A percentile compares a stretch with the other conserved stretches of the same genome.
Conservation (phyloP, 1,140 invertebrate species). For the Babylonia areolata region DNA sequence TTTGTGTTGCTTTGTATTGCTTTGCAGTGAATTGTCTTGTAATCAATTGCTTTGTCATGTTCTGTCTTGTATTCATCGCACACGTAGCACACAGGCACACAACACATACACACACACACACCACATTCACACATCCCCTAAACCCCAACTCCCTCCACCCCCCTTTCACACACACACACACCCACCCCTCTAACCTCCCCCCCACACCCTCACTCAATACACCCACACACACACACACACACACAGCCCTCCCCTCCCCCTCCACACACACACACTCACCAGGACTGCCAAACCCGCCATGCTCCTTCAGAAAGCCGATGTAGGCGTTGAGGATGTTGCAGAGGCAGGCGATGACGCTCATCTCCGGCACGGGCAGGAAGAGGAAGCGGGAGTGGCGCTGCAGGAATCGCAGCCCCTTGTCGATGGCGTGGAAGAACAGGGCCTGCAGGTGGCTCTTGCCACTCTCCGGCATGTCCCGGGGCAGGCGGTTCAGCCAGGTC, state of each 20-base stretch:
- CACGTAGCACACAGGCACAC: too few relatives aligned
- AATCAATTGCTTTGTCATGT: too few relatives aligned
- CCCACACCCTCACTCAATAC: background rate
- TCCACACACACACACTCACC: conserved; percentile 46
- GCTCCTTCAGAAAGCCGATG: conserved; percentile 68
- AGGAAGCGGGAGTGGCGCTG: conserved; percentile 61
- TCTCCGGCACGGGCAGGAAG: conserved; percentile 63
- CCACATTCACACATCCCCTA: too few relatives aligned
- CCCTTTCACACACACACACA: background rate
- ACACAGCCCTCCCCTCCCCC: background rate
- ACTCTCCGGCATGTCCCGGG: conserved; percentile 70
- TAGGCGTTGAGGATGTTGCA: conserved; percentile 72
- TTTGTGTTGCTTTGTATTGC: too few relatives aligned
- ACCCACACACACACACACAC: background rate
- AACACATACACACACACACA: too few relatives aligned
- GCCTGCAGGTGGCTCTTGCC: conserved; percentile 77
- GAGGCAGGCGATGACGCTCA: conserved; percentile 66
- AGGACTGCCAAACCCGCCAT: conserved; percentile 72
- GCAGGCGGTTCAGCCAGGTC: conserved; percentile 72
- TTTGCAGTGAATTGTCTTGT: too few relatives aligned
- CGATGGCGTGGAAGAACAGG: conserved; percentile 81
- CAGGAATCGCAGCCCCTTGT: conserved; percentile 79
- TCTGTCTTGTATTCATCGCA: too few relatives aligned
- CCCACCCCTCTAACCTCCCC: background rate
- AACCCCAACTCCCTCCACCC: background rate